Conservation (phyloP, 2,113 vertebrate species). For the Myanophis thanlyinensis region DNA sequence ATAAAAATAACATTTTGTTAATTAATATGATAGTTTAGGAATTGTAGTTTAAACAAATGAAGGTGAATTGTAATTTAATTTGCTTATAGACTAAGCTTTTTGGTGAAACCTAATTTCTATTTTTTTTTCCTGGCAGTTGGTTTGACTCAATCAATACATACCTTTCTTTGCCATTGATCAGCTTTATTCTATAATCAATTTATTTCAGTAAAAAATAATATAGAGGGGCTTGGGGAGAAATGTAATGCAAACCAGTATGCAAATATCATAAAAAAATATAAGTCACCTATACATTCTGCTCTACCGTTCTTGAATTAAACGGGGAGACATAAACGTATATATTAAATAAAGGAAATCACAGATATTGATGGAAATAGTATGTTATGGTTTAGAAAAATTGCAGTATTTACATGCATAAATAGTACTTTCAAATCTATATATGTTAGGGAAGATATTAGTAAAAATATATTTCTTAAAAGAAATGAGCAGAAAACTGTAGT, state of each 20-base stretch:
- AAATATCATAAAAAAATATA: background rate
- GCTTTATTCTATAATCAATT: background rate
- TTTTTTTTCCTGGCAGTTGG: background rate
- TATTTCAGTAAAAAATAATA: background rate
- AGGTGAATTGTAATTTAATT: background rate
- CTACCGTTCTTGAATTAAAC: background rate
- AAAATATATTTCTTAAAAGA: background rate
- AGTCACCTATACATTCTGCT: background rate
- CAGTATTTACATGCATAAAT: background rate
- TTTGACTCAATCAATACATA: background rate
- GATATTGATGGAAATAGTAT: background rate
- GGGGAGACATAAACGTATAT: background rate
- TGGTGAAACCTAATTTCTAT: background rate
- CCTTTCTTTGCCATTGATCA: background rate
- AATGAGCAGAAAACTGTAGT: background rate
- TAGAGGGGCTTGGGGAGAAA: background rate
- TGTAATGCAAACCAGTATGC: background rate
- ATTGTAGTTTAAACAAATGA: background rate
- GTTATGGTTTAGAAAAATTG: background rate
- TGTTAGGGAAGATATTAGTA: background rate
- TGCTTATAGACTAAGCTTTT: background rate
- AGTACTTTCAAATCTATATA: background rate
- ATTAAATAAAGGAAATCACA: background rate
- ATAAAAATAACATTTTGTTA: background rate
- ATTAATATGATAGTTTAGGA: background rate